Evolutionary conservation across 2,888 invertebrate species (phyloP).

Genomic region (Troides helena): DNA sequence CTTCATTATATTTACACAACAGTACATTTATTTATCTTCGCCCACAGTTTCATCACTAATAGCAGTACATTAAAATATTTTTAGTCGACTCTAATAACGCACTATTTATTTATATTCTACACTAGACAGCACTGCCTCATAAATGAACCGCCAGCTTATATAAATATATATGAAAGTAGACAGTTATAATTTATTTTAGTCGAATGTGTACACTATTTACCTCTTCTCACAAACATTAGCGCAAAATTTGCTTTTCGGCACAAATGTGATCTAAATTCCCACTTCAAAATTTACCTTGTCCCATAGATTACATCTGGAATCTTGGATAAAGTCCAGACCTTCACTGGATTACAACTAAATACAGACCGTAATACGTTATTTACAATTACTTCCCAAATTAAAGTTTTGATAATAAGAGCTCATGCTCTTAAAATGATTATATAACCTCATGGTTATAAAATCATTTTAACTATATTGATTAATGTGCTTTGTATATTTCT

Average conservation of each 20-base stretch:
- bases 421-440: no score
- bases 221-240: constrained; percentile 5
- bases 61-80: constrained; percentile 1
- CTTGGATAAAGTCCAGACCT: constrained; percentile 51
- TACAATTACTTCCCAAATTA: constrained; percentile 4
- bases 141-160: constrained; percentile 8
- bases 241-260: constrained; percentile 3
- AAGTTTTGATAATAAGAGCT: background rate
- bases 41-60: background rate
- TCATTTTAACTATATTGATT: no score
- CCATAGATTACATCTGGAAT: constrained; percentile 41
- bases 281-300: constrained; percentile 23
- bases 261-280: constrained; percentile 8
- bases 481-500: no score
- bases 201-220: constrained; percentile 9
- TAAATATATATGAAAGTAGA: constrained; percentile 9
- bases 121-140: constrained; percentile 1
- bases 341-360: constrained; percentile 40
- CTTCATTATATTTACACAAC: background rate
- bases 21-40: constrained; percentile 1
- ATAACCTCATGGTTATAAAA: no score
- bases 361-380: constrained; percentile 32
- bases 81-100: background rate
- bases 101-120: constrained; percentile 7
- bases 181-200: constrained; percentile 1